A percentile compares a stretch with the other conserved stretches of the same genome.
phyloP scores from a whole-genome alignment of 2,797 vertebrate species.

The Lutjanus argentimaculatus region DNA sequence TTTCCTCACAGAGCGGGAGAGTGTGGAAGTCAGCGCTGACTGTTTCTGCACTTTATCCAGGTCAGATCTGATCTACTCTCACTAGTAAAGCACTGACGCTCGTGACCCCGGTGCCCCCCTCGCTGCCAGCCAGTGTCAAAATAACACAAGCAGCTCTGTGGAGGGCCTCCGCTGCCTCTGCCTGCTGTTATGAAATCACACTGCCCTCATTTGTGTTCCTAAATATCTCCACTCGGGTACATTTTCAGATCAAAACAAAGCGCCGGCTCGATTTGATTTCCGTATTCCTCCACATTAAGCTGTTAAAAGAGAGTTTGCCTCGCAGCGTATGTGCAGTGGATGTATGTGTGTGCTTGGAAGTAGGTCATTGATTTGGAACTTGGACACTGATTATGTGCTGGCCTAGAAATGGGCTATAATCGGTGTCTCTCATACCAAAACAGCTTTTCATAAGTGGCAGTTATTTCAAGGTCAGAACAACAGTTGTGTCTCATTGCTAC shows the following conservation, averaged over 20 bases:
- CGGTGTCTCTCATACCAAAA: conserved; percentile 83
- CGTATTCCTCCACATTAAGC: conserved; percentile 69
- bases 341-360: conserved; percentile 73
- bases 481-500: conserved; percentile 59
- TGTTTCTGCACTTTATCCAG: conserved; percentile 74
- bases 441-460: conserved; percentile 82
- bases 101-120: conserved; percentile 49
- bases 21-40: conserved; percentile 54
- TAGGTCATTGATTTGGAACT: conserved; percentile 88
- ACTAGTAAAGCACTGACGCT: conserved; percentile 53
- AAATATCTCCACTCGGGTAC: conserved; percentile 52
- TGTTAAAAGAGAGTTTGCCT: conserved; percentile 77
- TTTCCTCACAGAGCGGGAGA: conserved; percentile 56
- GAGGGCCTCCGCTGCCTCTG: conserved; percentile 48
- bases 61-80: conserved; percentile 72
- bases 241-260: conserved; percentile 74
- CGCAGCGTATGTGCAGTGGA: conserved; percentile 67
- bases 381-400: conserved; percentile 85
- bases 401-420: conserved; percentile 86
- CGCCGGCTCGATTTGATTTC: conserved; percentile 61
- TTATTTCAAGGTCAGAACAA: conserved; percentile 84
- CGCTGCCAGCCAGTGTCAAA: conserved; percentile 73
- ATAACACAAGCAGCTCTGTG: conserved; percentile 62
- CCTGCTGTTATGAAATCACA: conserved; percentile 66
- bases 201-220: conserved; percentile 62